Evolutionary conservation across 2,113 vertebrate species (phyloP), one percentile per base, ranked within the genome.

Genomic region (Stomatorhinus ivindoensis): DNA sequence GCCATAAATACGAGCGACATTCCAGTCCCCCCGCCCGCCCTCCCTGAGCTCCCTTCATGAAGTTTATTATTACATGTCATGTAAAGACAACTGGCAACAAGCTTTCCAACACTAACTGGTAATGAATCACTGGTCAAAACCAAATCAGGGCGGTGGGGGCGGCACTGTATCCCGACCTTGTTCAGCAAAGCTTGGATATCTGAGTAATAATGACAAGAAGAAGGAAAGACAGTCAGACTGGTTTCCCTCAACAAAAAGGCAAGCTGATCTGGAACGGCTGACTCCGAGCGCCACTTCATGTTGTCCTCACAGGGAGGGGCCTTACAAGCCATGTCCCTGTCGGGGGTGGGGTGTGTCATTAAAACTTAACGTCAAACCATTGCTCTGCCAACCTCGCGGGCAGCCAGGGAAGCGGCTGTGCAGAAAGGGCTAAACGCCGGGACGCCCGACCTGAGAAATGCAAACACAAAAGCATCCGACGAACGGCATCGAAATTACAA

Each of bases 91-190:
- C 65, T 27, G 31, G 88, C 46, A 50, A 50, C 47, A 76, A 51
- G 88, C 42, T 48, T 48, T 73, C 87, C 87, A 87, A 65, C 89
- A 92, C 87, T 90, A 65, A 90, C 83, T 47, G 55, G 9, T 88
- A 47, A 88, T 46, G 44, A 65, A 88, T 87, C 65, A 73, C 58
- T 53, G 88, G 85, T 24, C 53, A 42, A 87, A 86, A 47, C 82
- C 82, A 51, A 86, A 31, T 3, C 1, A 4, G 44, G 13, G 13
- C 9, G 8, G 46, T 1, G 24, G 10, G 11, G 47, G 7, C 4
- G 44, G 83, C 10, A 19, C 47, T 0, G 15, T 24, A 46, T 82
- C 15, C 42, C 35, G 6, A 44, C 76, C 15, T 44, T 1, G 27
- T 82, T 69, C 61, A 17, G 76, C 0, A 82, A 21, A 82, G 76